Evolutionary conservation across 30 jellyfish, hydroid and myxozoan species (phyloP).

Genomic region (Aurelia aurita): DNA sequence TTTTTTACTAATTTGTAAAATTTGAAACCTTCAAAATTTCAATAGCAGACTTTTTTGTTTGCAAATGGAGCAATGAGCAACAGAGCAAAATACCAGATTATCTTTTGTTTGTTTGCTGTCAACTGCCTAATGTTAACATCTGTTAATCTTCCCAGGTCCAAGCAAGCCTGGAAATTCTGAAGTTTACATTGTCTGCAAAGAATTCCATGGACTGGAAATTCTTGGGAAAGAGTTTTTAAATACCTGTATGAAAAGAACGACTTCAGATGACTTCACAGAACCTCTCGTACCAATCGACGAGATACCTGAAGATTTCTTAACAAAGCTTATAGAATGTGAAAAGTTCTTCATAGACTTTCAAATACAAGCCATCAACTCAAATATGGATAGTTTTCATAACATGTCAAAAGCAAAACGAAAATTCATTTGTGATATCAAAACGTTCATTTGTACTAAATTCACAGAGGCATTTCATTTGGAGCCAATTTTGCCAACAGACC

Average conservation of each 20-base stretch:
- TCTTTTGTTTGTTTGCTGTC: no score
- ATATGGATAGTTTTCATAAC: conserved; percentile 48
- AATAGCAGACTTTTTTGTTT: no score
- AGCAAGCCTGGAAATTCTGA: conserved; percentile 99
- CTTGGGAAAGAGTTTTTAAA: conserved; percentile 30
- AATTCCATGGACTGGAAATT: conserved; percentile 39
- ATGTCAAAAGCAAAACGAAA: conserved; percentile 9
- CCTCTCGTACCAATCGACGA: conserved; percentile 41
- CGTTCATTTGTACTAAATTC: conserved; percentile 46
- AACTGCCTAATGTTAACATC: no score
- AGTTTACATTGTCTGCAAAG: conserved; percentile 82
- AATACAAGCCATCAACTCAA: conserved; percentile 62
- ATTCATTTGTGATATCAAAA: conserved; percentile 4
- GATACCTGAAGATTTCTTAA: conserved; percentile 55
- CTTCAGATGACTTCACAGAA: neutral
- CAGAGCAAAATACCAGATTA: no score
- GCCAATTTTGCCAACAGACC: conserved; percentile 10
- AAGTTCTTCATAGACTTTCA: conserved; percentile 70
- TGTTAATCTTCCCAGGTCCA: conserved; percentile 75
- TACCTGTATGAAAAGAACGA: conserved; percentile 36
- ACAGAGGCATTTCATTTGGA: conserved; percentile 39
- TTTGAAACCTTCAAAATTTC: no score
- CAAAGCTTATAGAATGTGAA: conserved; percentile 50
- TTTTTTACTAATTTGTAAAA: no score
- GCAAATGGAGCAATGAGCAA: no score